Base-by-base conservation (phyloP, 1,140 invertebrate genomes). In the Anastrepha obliqua region DNA sequence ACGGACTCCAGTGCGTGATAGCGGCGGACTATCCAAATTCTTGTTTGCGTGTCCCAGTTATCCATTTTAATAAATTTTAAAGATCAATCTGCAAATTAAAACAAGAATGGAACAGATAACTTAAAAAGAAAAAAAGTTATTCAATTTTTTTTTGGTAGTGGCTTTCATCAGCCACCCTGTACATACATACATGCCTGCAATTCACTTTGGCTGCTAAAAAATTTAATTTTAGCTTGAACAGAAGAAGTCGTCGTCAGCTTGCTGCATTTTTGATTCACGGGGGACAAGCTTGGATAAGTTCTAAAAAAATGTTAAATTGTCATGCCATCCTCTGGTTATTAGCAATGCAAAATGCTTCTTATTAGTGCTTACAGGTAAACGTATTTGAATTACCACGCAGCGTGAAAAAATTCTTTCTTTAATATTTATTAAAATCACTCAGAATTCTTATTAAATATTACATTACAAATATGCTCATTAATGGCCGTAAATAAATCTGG, bases 271-370 rank as follows among this genome's bases (percentile, higher is more conserved):
- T 47, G 20, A 11, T 13, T 13, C 47, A 29, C 5, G n/a, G 2
- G 13, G 55, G 2, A 81, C 74, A 55, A 15, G 15, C 74, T 81
- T 55, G 74, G 74, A 29, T 81, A 81, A 81, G 47, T 58, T 81
- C 29, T 51, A 81, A 81, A 81, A 58, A 81, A 47, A 81, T 81
- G 47, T 81, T 81, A 58, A 81, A 55, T 55, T 81, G 47, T 81
- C 74, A 81, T 81, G 74, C 74, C n/a, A 81, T 81, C 17, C 5
- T 81, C 47, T 74, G 3, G 70, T 5, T 64, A 29, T 29, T 29
- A 29, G 29, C 29, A 29, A 29, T 62, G 60, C 6, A 55, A 55
- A 55, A 55, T 2, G 11, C 51, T 55, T 55, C 11, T 55, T 2
- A 29, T 55, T 55, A 55, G 51, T 55, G 6, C 51, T 55, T 55